These are phyloP conservation scores for Microplitis demolitor DNA, from an alignment of 1,140 invertebrate genomes.

Conservation along the genomic window DNA sequence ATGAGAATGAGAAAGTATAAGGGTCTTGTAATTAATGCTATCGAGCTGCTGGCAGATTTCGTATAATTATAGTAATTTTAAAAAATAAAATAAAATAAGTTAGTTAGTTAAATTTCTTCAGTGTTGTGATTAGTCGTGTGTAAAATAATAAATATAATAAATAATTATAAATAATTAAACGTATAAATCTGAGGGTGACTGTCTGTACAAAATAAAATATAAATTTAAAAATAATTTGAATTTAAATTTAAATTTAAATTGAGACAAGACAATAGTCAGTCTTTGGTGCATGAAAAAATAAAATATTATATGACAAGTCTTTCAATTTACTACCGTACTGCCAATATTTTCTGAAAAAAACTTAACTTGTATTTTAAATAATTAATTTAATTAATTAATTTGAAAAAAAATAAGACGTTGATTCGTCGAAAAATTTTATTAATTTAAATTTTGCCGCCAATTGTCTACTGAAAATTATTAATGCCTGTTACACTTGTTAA, in stretches of 20 bases:
- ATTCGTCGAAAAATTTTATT: background rate
- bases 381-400: background rate
- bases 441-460: background rate
- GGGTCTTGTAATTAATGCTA: background rate
- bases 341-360: conserved; percentile 44
- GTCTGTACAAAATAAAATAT: background rate
- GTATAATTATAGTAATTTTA: conserved; percentile 2
- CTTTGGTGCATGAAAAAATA: background rate
- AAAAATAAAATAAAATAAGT: background rate
- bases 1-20: background rate
- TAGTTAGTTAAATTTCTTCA: conserved; percentile 8
- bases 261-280: background rate
- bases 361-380: background rate
- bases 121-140: conserved; percentile 34
- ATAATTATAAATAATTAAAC: background rate
- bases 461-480: background rate
- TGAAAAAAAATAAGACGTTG: background rate
- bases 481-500: background rate
- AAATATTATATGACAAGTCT: conserved; percentile 36
- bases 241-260: background rate
- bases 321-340: conserved; percentile 53
- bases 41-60: conserved; percentile 19
- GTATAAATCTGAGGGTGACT: background rate
- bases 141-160: conserved; percentile 5
- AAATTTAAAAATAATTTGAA: background rate